These are phyloP conservation scores for Panulirus ornatus DNA, from an alignment of 1,140 invertebrate species.

Conservation along the genomic window DNA sequence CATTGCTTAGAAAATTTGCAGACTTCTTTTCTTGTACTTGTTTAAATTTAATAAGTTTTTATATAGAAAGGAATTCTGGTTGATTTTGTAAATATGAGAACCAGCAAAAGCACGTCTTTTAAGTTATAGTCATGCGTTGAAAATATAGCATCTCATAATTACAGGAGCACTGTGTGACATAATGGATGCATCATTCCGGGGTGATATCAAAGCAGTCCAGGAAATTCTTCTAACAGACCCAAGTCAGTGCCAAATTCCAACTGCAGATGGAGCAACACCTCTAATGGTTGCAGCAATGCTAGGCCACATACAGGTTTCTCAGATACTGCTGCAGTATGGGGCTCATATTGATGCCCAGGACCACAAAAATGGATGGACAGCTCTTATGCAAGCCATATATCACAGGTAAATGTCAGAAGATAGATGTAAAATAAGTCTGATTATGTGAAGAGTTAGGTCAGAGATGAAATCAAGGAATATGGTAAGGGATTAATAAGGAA, in stretches of 20 bases:
- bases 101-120: no score
- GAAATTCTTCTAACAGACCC: slow-evolving; percentile 77
- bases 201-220: slow-evolving; percentile 75
- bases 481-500: no score
- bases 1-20: no score
- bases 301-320: slow-evolving; percentile 77
- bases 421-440: no score
- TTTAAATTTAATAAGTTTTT: no score
- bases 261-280: slow-evolving; percentile 78
- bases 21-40: no score
- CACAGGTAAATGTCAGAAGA: slow-evolving; percentile 77
- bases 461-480: no score
- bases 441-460: no score
- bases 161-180: slow-evolving; percentile 49
- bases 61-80: no score
- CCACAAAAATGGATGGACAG: slow-evolving; percentile 79
- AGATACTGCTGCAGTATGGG: slow-evolving; percentile 77
- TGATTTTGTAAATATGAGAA: no score
- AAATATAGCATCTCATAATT: no score
- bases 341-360: slow-evolving; percentile 78
- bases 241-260: slow-evolving; percentile 77
- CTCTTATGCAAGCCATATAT: slow-evolving; percentile 80
- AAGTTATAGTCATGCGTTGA: no score
- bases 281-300: slow-evolving; percentile 78
- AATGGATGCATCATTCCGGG: slow-evolving; percentile 75